These are phyloP conservation scores for Beaufortia kweichowensis DNA, from an alignment of 2,113 vertebrate species.

Conservation along the genomic window DNA sequence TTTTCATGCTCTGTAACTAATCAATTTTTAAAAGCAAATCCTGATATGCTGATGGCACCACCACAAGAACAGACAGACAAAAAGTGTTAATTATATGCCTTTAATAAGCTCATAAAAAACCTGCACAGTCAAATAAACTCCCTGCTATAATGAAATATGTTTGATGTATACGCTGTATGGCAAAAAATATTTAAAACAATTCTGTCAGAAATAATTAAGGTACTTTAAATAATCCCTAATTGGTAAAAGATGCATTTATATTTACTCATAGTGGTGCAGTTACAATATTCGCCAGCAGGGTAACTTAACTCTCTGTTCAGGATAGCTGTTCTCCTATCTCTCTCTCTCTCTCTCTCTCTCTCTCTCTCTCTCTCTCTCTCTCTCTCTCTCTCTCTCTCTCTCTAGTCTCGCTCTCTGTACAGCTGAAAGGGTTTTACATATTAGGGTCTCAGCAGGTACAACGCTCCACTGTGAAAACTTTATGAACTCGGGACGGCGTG, in stretches of 20 bases:
- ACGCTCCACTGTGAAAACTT: neutral
- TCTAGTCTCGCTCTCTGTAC: neutral
- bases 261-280: neutral
- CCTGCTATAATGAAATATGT: too few relatives aligned
- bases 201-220: too few relatives aligned
- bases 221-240: neutral
- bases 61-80: too few relatives aligned
- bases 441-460: constrained; percentile 4
- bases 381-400: neutral
- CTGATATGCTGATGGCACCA: too few relatives aligned
- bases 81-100: too few relatives aligned
- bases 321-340: too few relatives aligned
- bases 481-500: neutral
- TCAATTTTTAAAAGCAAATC: too few relatives aligned
- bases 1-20: too few relatives aligned
- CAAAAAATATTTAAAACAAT: too few relatives aligned
- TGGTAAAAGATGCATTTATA: neutral
- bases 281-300: neutral
- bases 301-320: neutral
- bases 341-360: neutral
- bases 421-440: neutral
- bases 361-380: neutral
- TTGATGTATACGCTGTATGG: too few relatives aligned
- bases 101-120: too few relatives aligned
- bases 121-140: too few relatives aligned